Base-by-base conservation (phyloP, 2,797 vertebrate species). In the Crax fasciolata region DNA sequence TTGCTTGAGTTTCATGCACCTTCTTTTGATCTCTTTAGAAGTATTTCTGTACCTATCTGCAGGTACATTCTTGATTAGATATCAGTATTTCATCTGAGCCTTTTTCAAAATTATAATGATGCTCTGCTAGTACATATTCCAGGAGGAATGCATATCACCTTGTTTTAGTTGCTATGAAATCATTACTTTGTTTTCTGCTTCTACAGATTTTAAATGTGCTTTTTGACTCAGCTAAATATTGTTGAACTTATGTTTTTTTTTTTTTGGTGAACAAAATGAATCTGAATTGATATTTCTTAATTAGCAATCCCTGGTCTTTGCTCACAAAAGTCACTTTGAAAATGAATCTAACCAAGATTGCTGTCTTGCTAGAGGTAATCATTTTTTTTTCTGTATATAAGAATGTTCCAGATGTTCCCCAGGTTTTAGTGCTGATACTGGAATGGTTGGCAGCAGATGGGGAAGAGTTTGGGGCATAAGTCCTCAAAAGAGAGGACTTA, bases 281-380 rank as follows among this genome's bases (percentile, higher is more conserved):
- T 51, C 19, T 76, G 84, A 89, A 84, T 87, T 89, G 89, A 73
- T 83, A 75, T 84, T 92, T 95, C 72, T 87, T 95, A 92, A 95
- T 96, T 96, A 94, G 44, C 32, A 17, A 14, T 81, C 55, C 24
- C 61, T 85, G 76, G 73, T 75, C 57, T 67, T 95, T 79, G 70
- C 84, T 87, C 84, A 83, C 85, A 87, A 85, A 93, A 95, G 82
- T 82, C 55, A 85, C 81, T 96, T 96, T 84, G 92, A 84, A 91
- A 94, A 80, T 79, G 0, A 94, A 83, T 90, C 62, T 55, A 80
- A 15, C 30, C 15, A 68, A 82, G 52, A 46, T 48, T 89, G 38
- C 68, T 87, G 2, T 71, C 76, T 61, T 27, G 44, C 81, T 87
- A 14, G 67, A 77, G 70, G 65, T 46, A 28, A 30, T 95, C 38